Evolutionary conservation across 2,888 invertebrate species (phyloP).

Genomic region (Bugulina stolonifera): DNA sequence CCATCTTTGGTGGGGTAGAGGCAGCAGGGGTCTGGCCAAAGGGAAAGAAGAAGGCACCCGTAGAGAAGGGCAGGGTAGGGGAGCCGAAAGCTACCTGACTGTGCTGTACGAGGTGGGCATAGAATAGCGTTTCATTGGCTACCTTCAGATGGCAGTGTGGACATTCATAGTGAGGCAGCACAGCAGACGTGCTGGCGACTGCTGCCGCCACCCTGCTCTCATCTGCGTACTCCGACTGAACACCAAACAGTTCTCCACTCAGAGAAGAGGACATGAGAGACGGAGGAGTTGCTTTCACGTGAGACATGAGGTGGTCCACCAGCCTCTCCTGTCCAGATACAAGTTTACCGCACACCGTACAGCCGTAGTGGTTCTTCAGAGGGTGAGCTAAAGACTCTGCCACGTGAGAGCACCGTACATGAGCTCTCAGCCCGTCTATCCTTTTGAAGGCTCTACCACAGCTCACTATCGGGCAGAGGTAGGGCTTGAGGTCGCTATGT

Average conservation of each 20-base stretch:
- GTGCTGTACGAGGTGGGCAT: slow-evolving; percentile 17
- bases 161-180: neutral
- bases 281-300: slow-evolving; percentile 17
- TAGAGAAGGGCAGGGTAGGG: slow-evolving; percentile 4
- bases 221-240: neutral
- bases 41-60: slow-evolving; percentile 8
- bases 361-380: slow-evolving; percentile 18
- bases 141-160: slow-evolving; percentile 9
- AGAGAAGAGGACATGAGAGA: slow-evolving; percentile 20
- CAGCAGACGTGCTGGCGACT: neutral
- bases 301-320: slow-evolving; percentile 19
- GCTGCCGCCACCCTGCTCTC: neutral
- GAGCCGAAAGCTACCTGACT: slow-evolving; percentile 14
- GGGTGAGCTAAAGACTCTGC: slow-evolving; percentile 1
- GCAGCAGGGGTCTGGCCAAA: neutral
- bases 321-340: slow-evolving; percentile 21
- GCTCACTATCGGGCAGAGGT: slow-evolving; percentile 12
- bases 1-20: neutral
- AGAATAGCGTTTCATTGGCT: slow-evolving; percentile 11
- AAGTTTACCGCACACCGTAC: slow-evolving; percentile 20
- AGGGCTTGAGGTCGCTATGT: slow-evolving; percentile 23
- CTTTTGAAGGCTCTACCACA: slow-evolving; percentile 25
- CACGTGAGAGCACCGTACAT: slow-evolving; percentile 9
- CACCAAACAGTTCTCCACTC: slow-evolving; percentile 19
- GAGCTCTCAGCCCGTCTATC: slow-evolving; percentile 24